Evolutionary conservation across 1,140 invertebrate species (phyloP).

Genomic region (Dinoponera quadriceps): DNA sequence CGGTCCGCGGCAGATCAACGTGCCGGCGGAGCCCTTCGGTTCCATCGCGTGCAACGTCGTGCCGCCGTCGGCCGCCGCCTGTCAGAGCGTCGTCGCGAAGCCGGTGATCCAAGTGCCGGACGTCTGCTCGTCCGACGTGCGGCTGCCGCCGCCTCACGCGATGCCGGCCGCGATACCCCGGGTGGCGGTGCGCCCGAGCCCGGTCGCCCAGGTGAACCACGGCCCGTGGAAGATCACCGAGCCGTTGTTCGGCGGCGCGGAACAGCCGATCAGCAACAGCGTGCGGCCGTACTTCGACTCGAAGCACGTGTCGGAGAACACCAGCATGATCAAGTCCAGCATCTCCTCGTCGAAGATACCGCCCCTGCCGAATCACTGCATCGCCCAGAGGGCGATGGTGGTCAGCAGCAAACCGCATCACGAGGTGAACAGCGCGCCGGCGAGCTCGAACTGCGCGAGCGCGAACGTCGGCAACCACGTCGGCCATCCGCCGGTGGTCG

Average conservation of each 20-base stretch:
- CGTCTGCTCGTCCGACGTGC: constrained; percentile 66
- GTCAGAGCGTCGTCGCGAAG: constrained; percentile 65
- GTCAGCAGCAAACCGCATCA: constrained; percentile 74
- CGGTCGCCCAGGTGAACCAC: constrained; percentile 71
- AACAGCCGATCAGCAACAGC: constrained; percentile 79
- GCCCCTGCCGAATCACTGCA: constrained; percentile 79
- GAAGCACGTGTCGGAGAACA: constrained; percentile 83
- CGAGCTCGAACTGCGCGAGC: constrained; percentile 56
- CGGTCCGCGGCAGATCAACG: constrained; percentile 68
- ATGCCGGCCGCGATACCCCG: constrained; percentile 79
- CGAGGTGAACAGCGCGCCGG: constrained; percentile 74
- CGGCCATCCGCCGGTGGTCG: constrained; percentile 60
- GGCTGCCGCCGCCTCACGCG: constrained; percentile 63
- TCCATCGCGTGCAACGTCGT: constrained; percentile 71
- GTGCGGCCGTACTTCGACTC: constrained; percentile 82
- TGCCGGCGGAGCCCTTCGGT: constrained; percentile 72
- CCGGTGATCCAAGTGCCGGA: constrained; percentile 72
- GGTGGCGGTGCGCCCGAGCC: constrained; percentile 82
- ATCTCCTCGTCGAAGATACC: constrained; percentile 81
- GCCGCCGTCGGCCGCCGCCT: constrained; percentile 53
- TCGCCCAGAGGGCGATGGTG: constrained; percentile 76
- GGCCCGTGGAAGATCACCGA: constrained; percentile 79
- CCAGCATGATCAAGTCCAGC: constrained; percentile 84
- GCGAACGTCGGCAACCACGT: constrained; percentile 63
- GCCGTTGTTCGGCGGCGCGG: constrained; percentile 75